Conservation (phyloP, 2,797 vertebrate genomes). For the Orientallactaga sibirica region DNA sequence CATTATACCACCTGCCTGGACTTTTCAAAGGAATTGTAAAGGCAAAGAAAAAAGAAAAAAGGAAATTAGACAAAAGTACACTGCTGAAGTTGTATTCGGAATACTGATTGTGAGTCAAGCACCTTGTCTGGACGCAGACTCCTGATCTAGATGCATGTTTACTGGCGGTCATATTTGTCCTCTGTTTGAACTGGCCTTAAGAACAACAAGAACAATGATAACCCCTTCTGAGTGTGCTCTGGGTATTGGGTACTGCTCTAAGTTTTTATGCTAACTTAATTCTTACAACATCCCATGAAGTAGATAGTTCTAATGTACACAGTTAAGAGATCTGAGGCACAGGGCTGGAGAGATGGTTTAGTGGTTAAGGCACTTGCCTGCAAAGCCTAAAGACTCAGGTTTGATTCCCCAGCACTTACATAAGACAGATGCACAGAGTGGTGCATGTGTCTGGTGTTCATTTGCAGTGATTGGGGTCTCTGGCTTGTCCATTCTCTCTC, state of each 20-base stretch:
- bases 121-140: background rate
- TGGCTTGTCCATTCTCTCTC: no score
- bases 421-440: no score
- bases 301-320: slow-evolving; percentile 8
- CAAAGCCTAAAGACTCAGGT: no score
- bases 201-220: background rate
- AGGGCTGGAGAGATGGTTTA: no score
- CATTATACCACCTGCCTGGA: background rate
- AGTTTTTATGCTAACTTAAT: slow-evolving; percentile 6
- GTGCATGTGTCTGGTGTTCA: no score
- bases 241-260: background rate
- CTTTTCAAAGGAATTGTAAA: slow-evolving; percentile 44
- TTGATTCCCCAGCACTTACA: no score
- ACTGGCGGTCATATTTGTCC: background rate
- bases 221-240: background rate
- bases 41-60: slow-evolving; percentile 5
- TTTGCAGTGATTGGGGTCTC: no score
- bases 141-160: background rate
- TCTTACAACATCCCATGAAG: background rate
- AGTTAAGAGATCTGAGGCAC: no score
- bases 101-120: slow-evolving; percentile 43
- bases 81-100: background rate
- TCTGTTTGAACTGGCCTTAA: background rate
- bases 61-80: slow-evolving; percentile 22
- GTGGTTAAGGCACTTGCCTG: no score